A percentile compares a stretch with the other conserved stretches of the same genome.
These are phyloP conservation scores for Rutpela maculata DNA, from an alignment of 2,888 invertebrate genomes.

Conservation along the genomic window DNA sequence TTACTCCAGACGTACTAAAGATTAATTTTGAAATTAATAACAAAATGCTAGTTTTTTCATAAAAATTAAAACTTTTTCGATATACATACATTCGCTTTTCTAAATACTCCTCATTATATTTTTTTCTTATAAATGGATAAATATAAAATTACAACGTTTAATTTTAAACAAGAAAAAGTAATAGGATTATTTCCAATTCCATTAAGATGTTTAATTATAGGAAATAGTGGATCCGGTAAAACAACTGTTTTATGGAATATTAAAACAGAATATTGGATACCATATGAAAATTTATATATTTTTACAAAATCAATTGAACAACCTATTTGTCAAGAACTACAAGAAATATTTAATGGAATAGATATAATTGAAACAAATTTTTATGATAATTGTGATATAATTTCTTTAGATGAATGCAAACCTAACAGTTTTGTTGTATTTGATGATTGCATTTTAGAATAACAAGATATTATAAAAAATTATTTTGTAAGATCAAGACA, in stretches of 20 bases:
- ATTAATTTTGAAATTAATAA: no score
- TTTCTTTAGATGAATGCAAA: not conserved
- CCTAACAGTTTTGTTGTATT: not conserved
- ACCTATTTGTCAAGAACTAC: slow-evolving; percentile 31
- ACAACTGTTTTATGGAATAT: slow-evolving; percentile 38
- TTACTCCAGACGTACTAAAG: no score
- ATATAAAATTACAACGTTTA: not conserved
- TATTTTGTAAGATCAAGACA: not conserved
- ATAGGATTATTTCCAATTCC: slow-evolving; percentile 25
- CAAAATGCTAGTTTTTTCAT: no score
- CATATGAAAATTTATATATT: slow-evolving; percentile 18
- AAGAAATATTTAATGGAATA: slow-evolving; percentile 31
- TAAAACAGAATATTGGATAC: slow-evolving; percentile 31
- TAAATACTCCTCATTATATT: not conserved
- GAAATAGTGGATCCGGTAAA: slow-evolving; percentile 30
- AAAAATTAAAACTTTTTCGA: no score
- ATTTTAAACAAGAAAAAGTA: not conserved
- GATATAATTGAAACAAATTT: slow-evolving; percentile 23
- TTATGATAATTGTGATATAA: slow-evolving; percentile 14
- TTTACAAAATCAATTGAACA: slow-evolving; percentile 29
- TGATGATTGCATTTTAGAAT: not conserved
- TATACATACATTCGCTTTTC: not conserved
- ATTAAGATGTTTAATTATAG: slow-evolving; percentile 33
- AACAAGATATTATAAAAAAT: not conserved
- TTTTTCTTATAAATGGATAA: not conserved